Evolutionary conservation across 92 coral and sea anemone species (phyloP).

Genomic region (Anthopleura xanthogrammica): DNA sequence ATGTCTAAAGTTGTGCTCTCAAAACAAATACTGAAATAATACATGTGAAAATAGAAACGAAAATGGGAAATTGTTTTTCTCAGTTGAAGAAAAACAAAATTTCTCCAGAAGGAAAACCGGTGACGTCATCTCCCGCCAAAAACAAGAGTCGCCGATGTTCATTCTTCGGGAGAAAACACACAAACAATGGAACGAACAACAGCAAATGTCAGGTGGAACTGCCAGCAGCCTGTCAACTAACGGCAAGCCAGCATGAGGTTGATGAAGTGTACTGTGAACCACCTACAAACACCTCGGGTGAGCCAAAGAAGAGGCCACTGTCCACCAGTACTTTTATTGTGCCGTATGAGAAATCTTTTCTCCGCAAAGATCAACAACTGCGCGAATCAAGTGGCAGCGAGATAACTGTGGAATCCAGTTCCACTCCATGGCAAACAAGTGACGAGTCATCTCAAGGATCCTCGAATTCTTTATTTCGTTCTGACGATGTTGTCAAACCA

Average conservation of each 20-base stretch:
- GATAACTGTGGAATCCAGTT: neutral
- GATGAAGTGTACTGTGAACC: neutral
- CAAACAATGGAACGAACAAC: neutral
- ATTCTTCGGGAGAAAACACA: neutral
- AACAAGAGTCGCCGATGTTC: too few species aligned
- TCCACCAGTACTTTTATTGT: neutral
- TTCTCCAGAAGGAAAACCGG: neutral
- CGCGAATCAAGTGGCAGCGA: neutral
- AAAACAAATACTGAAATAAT: neutral
- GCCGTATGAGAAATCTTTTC: neutral
- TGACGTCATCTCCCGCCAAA: neutral
- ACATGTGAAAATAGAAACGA: neutral
- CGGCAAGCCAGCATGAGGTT: neutral
- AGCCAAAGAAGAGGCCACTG: neutral
- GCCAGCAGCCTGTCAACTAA: neutral
- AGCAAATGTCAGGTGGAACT: neutral
- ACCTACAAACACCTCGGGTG: neutral
- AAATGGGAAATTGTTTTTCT: conserved; percentile 3
- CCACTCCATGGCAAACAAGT: conserved; percentile 13
- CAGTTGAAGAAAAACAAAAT: neutral
- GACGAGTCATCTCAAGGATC: neutral
- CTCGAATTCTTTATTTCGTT: neutral
- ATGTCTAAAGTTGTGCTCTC: neutral
- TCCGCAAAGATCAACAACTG: neutral
- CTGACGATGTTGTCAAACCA: neutral